A percentile compares a stretch with the other conserved stretches of the same genome.
These are phyloP conservation scores for Nothobranchius kuhntae DNA, from an alignment of 2,113 vertebrate species.

Conservation along the genomic window DNA sequence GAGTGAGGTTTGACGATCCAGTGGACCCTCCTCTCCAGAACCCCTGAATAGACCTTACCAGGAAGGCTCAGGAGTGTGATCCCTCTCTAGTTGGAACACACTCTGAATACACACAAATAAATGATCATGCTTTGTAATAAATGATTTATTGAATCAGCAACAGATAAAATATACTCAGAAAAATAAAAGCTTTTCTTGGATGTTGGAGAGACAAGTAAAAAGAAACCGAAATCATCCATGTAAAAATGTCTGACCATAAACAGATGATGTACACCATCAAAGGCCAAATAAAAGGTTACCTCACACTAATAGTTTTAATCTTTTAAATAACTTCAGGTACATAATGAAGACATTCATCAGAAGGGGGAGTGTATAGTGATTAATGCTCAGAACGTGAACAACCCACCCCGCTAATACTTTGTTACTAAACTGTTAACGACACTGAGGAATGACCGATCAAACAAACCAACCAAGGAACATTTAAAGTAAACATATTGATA, in stretches of 20 bases:
- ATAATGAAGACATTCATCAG: background rate
- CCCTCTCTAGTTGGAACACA: no score
- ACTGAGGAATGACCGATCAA: no score
- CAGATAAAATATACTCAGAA: constrained; percentile 8
- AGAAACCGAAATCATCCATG: background rate
- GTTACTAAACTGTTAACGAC: no score
- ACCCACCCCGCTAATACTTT: no score
- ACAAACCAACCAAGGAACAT: no score
- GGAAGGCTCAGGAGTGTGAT: no score
- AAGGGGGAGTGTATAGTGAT: no score
- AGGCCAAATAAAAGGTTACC: background rate
- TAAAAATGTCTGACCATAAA: background rate
- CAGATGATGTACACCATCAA: background rate
- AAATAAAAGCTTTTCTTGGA: constrained; percentile 33
- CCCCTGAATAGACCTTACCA: no score
- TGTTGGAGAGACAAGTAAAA: background rate
- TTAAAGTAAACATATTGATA: background rate
- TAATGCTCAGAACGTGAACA: no score
- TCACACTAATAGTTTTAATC: background rate
- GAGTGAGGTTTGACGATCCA: no score
- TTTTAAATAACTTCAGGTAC: background rate
- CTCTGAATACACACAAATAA: no score
- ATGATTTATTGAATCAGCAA: constrained; percentile 44
- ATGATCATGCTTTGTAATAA: constrained; percentile 1
- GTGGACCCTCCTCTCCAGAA: no score